Base-by-base conservation (phyloP, 92 coral and sea anemone species). In the Heteractis magnifica region DNA sequence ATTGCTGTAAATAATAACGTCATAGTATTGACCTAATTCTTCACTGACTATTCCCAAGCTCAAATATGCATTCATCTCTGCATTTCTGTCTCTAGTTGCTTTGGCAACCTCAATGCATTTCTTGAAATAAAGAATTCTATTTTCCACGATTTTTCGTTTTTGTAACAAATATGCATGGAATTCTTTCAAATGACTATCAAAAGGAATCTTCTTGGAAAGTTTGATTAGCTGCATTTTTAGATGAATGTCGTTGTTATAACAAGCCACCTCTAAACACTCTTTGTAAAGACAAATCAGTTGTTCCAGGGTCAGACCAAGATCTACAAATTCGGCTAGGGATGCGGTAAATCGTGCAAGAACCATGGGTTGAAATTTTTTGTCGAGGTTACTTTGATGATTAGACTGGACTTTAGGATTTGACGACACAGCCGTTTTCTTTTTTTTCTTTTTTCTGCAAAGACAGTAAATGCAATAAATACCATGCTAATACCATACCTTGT, bases 221-320 rank as follows among this genome's bases (percentile, higher is more conserved):
- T 3, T 13, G 3, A 58, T 58, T 0, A 58, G 64, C 64, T 58
- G 64, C 15, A 58, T 58, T 58, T 58, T 64, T 8, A 64, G 23
- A 64, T 64, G 26, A 8, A 64, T 64, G 5, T 64, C 71, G 23
- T 16, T 64, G n/a, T 64, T 0, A 64, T 64, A 64, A 16, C 6
- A 16, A 64, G 71, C 71, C 6, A 64, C 8, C 71, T 64, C 71
- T 64, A n/a, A 12, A 64, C 71, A 64, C 71, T 64, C 71, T 64
- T 64, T 64, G 71, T 64, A 26, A 16, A 64, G 34, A 64, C 71
- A 64, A 64, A 19, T 64, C 71, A 64, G n/a, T 19, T 64, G 71
- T 19, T 64, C 71, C 7, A 5, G 16, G 71, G 23, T 64, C 20
- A 64, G 71, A 8, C 71, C 23, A 64, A 12, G 71, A 64, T 64